Percentiles rank a stretch among this genome's conserved stretches.
Evolutionary conservation across 2,888 invertebrate genomes (phyloP).

Genomic region (Chaetoderma sp.): DNA sequence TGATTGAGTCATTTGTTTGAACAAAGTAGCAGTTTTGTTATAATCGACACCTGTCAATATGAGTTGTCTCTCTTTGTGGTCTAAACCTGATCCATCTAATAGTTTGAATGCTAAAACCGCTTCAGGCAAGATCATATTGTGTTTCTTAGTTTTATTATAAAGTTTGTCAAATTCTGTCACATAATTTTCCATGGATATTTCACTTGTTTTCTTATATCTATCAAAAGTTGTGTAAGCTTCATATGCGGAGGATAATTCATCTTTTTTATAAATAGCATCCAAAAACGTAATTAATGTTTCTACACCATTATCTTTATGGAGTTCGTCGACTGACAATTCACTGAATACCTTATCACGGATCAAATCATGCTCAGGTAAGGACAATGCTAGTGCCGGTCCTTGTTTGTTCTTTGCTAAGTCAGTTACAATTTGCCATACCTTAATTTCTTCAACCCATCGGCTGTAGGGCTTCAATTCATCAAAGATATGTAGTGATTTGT

Average conservation of each 20-base stretch:
- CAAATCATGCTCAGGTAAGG: not conserved
- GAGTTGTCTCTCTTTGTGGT: not conserved
- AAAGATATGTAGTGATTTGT: not conserved
- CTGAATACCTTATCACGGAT: not conserved
- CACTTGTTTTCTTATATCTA: too few species aligned
- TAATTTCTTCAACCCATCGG: not conserved
- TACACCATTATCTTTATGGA: slow-evolving; percentile 1
- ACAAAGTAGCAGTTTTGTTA: not conserved
- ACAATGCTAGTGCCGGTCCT: not conserved
- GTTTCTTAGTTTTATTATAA: too few species aligned
- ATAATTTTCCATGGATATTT: too few species aligned
- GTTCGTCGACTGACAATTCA: not conserved
- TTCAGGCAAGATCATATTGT: too few species aligned
- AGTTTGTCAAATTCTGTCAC: too few species aligned
- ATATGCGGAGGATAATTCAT: too few species aligned
- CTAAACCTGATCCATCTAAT: too few species aligned
- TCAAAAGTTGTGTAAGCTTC: too few species aligned
- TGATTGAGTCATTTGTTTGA: not conserved
- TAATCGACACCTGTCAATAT: slow-evolving; percentile 11
- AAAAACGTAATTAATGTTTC: not conserved
- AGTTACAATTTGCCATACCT: not conserved
- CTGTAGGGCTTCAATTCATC: not conserved
- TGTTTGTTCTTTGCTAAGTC: not conserved
- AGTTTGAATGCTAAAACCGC: too few species aligned
- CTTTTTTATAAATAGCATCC: not conserved